Evolutionary conservation across 2,888 invertebrate species (phyloP).

Genomic region (Drosophila demipolita): DNA sequence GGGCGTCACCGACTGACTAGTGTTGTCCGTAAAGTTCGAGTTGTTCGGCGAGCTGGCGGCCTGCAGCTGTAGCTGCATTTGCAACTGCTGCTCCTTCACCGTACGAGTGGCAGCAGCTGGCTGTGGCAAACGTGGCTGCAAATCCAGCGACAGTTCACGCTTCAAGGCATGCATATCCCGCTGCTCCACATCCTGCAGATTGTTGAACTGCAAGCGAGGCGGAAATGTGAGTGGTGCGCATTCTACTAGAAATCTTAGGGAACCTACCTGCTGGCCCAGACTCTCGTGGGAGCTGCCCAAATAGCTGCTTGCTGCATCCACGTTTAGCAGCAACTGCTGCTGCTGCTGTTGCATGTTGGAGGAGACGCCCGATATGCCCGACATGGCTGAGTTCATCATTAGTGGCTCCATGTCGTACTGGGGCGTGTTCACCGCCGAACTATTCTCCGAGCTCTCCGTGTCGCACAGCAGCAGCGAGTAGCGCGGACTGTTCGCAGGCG

Average conservation of each 20-base stretch:
- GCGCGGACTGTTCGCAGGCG: slow-evolving; percentile 84
- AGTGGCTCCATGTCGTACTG: slow-evolving; percentile 84
- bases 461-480: slow-evolving; percentile 85
- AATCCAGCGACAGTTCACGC: slow-evolving; percentile 84
- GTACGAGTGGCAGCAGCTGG: slow-evolving; percentile 58
- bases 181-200: slow-evolving; percentile 72
- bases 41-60: slow-evolving; percentile 82
- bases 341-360: slow-evolving; percentile 79
- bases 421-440: slow-evolving; percentile 84
- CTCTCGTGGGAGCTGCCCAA: slow-evolving; percentile 83
- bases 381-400: slow-evolving; percentile 79
- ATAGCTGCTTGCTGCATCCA: slow-evolving; percentile 75
- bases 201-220: slow-evolving; percentile 37
- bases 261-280: slow-evolving; percentile 77
- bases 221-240: not conserved
- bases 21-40: slow-evolving; percentile 84
- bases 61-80: slow-evolving; percentile 31
- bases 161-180: slow-evolving; percentile 84
- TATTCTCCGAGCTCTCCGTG: slow-evolving; percentile 84
- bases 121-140: slow-evolving; percentile 78
- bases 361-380: slow-evolving; percentile 75
- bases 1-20: slow-evolving; percentile 85
- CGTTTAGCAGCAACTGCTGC: slow-evolving; percentile 66
- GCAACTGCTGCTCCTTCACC: slow-evolving; percentile 68
- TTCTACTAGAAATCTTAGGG: not conserved